These are phyloP conservation scores for Melanerpes formicivorus DNA, from an alignment of 2,113 vertebrate species.

Conservation along the genomic window DNA sequence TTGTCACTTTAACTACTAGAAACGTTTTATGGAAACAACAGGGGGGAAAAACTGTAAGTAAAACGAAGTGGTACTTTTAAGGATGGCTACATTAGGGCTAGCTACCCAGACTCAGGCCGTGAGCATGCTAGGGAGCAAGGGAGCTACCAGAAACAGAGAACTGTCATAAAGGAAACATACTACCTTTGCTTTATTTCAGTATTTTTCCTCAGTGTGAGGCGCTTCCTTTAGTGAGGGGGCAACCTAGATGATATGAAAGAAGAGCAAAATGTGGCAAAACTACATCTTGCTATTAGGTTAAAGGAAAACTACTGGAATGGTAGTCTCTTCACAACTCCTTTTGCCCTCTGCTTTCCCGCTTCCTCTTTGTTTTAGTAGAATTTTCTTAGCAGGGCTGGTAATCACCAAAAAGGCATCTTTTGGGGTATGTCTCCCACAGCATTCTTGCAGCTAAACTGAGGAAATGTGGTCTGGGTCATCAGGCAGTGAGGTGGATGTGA, in stretches of 20 bases:
- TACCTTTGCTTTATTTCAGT: neutral
- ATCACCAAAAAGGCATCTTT: neutral
- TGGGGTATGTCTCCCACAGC: neutral
- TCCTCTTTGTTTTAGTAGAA: neutral
- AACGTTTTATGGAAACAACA: neutral
- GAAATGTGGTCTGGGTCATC: too few species aligned
- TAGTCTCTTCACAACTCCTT: neutral
- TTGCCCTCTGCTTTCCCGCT: neutral
- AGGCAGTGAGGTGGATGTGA: too few species aligned
- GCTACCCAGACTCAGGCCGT: neutral
- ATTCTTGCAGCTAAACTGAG: too few species aligned
- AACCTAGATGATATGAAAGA: neutral
- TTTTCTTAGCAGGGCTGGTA: neutral
- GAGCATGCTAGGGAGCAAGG: neutral
- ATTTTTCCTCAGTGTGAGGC: neutral
- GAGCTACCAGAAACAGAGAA: neutral
- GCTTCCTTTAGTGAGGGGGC: neutral
- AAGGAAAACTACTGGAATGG: neutral
- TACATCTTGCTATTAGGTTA: neutral
- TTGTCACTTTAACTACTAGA: neutral
- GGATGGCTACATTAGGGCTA: neutral
- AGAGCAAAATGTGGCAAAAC: neutral
- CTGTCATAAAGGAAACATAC: neutral
- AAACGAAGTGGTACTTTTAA: neutral
- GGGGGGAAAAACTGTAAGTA: neutral